Percentiles rank a stretch among this genome's conserved stretches.
Conservation (phyloP, 1,140 invertebrate species). For the Diploscapter pachys region DNA sequence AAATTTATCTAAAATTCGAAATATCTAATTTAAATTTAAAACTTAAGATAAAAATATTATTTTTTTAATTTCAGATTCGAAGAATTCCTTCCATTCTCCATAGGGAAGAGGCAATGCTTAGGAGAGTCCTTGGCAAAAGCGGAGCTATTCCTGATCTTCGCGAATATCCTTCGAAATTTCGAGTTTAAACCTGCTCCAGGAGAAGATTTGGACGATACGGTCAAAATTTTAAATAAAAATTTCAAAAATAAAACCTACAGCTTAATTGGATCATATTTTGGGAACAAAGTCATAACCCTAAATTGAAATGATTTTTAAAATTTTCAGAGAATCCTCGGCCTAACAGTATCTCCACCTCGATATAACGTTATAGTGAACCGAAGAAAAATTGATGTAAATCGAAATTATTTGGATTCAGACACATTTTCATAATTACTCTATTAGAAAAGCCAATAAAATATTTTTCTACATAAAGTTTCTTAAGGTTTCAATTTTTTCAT, state of each 20-base stretch:
- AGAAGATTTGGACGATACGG: constrained; percentile 3
- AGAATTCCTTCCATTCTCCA: constrained; percentile 85
- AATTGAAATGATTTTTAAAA: not conserved
- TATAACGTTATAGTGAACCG: constrained; percentile 28
- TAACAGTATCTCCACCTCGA: constrained; percentile 45
- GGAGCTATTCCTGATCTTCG: constrained; percentile 86
- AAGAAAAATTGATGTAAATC: constrained; percentile 12
- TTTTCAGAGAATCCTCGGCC: constrained; percentile 43
- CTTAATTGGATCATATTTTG: not conserved
- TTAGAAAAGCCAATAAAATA: too few relatives aligned
- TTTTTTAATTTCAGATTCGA: constrained; percentile 68
- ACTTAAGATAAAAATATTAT: too few relatives aligned
- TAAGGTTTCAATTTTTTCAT: too few relatives aligned
- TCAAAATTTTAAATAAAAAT: not conserved
- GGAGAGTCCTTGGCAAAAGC: constrained; percentile 82
- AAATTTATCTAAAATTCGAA: too few relatives aligned
- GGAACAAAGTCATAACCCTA: not conserved
- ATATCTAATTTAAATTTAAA: too few relatives aligned
- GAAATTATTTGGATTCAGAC: not conserved
- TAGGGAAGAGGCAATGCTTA: constrained; percentile 79
- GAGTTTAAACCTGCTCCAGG: constrained; percentile 4
- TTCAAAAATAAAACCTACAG: not conserved
- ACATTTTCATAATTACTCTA: too few relatives aligned
- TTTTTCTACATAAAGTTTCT: too few relatives aligned
- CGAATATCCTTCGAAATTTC: constrained; percentile 71